Evolutionary conservation across 2,888 invertebrate species (phyloP).

Genomic region (Mesopsocus fuscifrons): DNA sequence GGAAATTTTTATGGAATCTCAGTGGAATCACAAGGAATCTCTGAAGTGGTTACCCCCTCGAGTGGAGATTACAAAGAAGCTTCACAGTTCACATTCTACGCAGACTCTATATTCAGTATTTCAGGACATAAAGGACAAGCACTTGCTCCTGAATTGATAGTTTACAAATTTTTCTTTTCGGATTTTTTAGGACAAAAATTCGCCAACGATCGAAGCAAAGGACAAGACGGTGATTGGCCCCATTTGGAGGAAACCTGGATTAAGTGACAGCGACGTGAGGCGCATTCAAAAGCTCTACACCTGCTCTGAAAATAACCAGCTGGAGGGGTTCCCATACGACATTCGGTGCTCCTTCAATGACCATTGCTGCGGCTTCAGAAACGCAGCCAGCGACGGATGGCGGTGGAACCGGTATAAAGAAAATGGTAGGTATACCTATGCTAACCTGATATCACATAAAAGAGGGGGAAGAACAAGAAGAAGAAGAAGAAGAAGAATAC

Average conservation of each 20-base stretch:
- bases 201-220: slow-evolving; percentile 19
- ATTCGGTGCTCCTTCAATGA: slow-evolving; percentile 18
- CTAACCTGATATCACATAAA: too few relatives aligned
- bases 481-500: too few relatives aligned
- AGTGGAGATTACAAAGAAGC: too few relatives aligned
- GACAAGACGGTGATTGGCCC: slow-evolving; percentile 20
- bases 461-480: too few relatives aligned
- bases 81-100: too few relatives aligned
- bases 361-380: slow-evolving; percentile 20
- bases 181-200: slow-evolving; percentile 19
- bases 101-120: too few relatives aligned
- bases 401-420: slow-evolving; percentile 18
- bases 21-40: too few relatives aligned
- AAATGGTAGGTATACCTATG: slow-evolving; percentile 15
- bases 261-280: slow-evolving; percentile 19
- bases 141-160: too few relatives aligned
- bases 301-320: slow-evolving; percentile 17
- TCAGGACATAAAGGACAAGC: too few relatives aligned
- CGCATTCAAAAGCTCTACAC: slow-evolving; percentile 19
- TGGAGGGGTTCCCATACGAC: slow-evolving; percentile 18
- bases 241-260: slow-evolving; percentile 20
- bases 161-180: too few relatives aligned
- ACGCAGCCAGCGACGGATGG: slow-evolving; percentile 18
- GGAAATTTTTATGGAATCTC: too few relatives aligned
- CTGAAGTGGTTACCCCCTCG: too few relatives aligned